Conservation (phyloP, 2,888 invertebrate species). For the Meta bourneti region DNA sequence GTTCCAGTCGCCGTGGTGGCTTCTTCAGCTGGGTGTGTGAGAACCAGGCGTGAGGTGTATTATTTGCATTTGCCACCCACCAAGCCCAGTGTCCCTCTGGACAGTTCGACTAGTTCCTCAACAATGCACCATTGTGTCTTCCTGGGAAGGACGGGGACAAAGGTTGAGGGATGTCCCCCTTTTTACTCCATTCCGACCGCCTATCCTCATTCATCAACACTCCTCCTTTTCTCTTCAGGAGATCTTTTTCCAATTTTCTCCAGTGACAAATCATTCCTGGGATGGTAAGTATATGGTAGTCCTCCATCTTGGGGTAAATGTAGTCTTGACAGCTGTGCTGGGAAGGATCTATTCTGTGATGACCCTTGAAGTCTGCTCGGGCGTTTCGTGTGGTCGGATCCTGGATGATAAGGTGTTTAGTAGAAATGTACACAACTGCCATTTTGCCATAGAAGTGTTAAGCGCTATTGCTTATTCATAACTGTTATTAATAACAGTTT, state of each 20-base stretch:
- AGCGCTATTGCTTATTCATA: too few relatives aligned
- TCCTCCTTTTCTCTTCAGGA: slow-evolving; percentile 7
- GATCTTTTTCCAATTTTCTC: slow-evolving; percentile 7
- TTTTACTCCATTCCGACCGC: not conserved
- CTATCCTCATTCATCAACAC: slow-evolving; percentile 32
- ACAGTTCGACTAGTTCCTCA: slow-evolving; percentile 34
- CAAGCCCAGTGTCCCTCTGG: slow-evolving; percentile 27
- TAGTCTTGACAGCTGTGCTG: not conserved
- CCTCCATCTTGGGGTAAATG: not conserved
- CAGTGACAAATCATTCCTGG: slow-evolving; percentile 24
- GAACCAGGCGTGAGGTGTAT: not conserved
- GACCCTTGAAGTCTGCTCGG: too few relatives aligned
- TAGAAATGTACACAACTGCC: too few relatives aligned
- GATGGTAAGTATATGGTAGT: not conserved
- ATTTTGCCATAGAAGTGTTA: too few relatives aligned
- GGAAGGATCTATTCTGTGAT: not conserved
- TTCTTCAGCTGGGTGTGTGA: too few relatives aligned
- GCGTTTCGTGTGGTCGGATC: too few relatives aligned
- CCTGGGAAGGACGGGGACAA: slow-evolving; percentile 30
- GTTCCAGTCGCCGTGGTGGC: too few relatives aligned
- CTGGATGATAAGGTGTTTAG: too few relatives aligned
- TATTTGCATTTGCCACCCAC: slow-evolving; percentile 45
- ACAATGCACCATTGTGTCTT: slow-evolving; percentile 42
- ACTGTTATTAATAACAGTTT: too few relatives aligned
- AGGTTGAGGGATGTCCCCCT: slow-evolving; percentile 23